Conservation (phyloP, 1,140 invertebrate genomes). For the Camponotus floridanus region DNA sequence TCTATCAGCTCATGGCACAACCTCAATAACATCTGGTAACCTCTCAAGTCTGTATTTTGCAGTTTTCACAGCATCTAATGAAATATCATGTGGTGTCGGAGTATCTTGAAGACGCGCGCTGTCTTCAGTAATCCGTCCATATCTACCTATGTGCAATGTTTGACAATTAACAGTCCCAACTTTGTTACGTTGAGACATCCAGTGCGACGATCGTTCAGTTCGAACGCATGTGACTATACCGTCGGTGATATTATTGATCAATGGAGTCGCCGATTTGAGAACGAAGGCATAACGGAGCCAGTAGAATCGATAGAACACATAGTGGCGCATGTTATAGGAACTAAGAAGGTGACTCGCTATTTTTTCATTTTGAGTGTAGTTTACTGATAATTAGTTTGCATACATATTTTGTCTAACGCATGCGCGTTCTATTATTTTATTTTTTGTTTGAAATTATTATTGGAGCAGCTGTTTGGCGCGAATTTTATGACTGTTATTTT, state of each 20-base stretch:
- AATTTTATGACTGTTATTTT: not conserved
- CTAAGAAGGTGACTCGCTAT: constrained; percentile 76
- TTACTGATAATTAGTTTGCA: not conserved
- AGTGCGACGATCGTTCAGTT: not conserved
- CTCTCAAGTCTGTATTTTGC: not conserved
- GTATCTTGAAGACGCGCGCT: constrained; percentile 13
- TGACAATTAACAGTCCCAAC: not conserved
- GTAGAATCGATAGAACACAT: constrained; percentile 84
- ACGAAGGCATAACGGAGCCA: constrained; percentile 80
- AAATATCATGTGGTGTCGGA: constrained; percentile 60
- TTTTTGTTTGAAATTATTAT: not conserved
- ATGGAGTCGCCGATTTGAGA: constrained; percentile 80
- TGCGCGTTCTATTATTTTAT: not conserved
- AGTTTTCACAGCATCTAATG: not conserved
- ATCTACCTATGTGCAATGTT: not conserved
- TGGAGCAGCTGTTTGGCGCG: not conserved
- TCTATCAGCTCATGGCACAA: not conserved
- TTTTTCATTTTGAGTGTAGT: not conserved
- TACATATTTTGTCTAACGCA: not conserved
- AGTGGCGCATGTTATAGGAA: constrained; percentile 81
- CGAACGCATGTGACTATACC: constrained; percentile 36
- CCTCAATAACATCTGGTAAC: not conserved
- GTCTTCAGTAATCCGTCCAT: not conserved
- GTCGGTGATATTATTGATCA: constrained; percentile 69
- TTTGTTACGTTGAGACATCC: not conserved